A percentile compares a stretch with the other conserved stretches of the same genome.
Evolutionary conservation across 2,888 invertebrate species (phyloP).

Genomic region (Dynastes maya): DNA sequence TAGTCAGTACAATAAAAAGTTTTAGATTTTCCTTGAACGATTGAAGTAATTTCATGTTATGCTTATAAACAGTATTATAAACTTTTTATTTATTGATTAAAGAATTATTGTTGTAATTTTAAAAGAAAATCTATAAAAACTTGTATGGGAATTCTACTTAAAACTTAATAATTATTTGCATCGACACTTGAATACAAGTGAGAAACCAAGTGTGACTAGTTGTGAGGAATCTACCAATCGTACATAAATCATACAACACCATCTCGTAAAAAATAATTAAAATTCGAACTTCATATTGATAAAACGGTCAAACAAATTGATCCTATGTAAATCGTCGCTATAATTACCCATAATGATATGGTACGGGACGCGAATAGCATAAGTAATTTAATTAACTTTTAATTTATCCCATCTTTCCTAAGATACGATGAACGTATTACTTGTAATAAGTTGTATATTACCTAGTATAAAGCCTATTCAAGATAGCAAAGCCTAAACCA

Average conservation of each 20-base stretch:
- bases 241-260: constrained; percentile 20
- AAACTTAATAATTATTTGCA: no score
- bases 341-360: constrained; percentile 44
- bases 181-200: no score
- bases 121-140: no score
- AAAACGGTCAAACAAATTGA: constrained; percentile 39
- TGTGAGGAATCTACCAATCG: constrained; percentile 21
- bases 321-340: constrained; percentile 41
- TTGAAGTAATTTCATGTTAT: no score
- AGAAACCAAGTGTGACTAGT: not conserved
- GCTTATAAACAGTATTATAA: no score
- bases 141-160: no score
- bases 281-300: constrained; percentile 40
- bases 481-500: not conserved
- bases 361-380: constrained; percentile 21
- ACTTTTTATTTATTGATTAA: no score
- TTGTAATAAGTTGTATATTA: not conserved
- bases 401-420: constrained; percentile 23
- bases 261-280: constrained; percentile 36
- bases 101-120: no score
- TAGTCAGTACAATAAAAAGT: no score
- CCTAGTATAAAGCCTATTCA: not conserved
- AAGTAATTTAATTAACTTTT: constrained; percentile 47
- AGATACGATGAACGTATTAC: not conserved
- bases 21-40: no score